Evolutionary conservation across 2,888 invertebrate species (phyloP).

Genomic region (Thalpophila matura): DNA sequence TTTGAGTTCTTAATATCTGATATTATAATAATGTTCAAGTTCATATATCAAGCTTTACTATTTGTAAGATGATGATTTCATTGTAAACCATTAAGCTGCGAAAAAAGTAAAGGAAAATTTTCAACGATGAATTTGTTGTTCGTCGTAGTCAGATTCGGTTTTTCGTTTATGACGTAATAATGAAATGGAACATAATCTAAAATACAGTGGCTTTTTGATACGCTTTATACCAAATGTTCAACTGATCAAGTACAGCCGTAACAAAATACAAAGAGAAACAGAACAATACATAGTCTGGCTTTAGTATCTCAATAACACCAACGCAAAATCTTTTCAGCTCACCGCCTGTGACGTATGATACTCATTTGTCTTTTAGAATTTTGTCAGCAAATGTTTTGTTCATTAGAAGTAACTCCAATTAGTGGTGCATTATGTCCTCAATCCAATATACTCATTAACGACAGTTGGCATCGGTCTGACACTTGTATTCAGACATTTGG

Average conservation of each 20-base stretch:
- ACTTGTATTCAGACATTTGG: conserved; percentile 69
- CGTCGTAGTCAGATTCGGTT: neutral
- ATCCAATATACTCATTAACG: conserved; percentile 57
- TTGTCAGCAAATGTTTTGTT: conserved; percentile 1
- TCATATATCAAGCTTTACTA: neutral
- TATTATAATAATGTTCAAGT: conserved; percentile 3
- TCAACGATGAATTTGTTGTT: too few relatives aligned
- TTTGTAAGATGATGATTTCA: neutral
- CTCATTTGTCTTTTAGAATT: conserved; percentile 10
- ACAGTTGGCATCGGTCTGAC: conserved; percentile 71
- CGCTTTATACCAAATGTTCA: too few relatives aligned
- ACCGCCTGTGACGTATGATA: neutral
- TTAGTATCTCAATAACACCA: too few relatives aligned
- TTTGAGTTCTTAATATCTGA: conserved; percentile 23
- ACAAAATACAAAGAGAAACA: too few relatives aligned
- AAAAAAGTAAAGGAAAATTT: neutral
- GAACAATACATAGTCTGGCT: too few relatives aligned
- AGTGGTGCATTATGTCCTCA: conserved; percentile 48
- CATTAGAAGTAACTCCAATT: conserved; percentile 36
- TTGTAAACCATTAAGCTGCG: neutral
- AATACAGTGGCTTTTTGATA: too few relatives aligned
- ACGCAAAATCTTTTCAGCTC: neutral
- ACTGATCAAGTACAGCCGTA: too few relatives aligned
- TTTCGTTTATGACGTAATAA: neutral
- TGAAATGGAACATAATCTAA: neutral